phyloP scores from a whole-genome alignment of 2,888 invertebrate species.

The Ectropis crepuscularia region DNA sequence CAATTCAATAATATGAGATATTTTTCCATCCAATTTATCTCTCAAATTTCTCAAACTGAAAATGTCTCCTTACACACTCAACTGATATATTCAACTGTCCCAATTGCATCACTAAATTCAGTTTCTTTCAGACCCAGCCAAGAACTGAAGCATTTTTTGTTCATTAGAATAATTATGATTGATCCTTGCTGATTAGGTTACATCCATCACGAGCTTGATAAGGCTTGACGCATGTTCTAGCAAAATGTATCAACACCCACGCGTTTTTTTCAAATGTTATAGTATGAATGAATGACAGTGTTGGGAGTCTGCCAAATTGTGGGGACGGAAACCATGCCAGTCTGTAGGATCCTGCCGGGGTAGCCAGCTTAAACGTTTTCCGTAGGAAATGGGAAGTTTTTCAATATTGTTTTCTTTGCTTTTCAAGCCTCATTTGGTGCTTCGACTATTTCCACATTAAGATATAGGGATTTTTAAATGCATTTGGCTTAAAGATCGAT shows the following conservation, averaged over 20 bases:
- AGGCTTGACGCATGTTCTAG: conserved; percentile 34
- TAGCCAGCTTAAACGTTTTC: conserved; percentile 15
- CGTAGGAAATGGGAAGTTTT: conserved; percentile 12
- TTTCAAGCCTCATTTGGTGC: background rate
- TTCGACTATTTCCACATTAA: background rate
- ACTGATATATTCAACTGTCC: background rate
- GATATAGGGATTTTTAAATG: too few relatives aligned
- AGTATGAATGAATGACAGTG: conserved; percentile 40
- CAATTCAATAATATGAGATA: too few relatives aligned
- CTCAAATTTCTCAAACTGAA: too few relatives aligned
- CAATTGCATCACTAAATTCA: conserved; percentile 1
- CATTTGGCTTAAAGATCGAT: too few relatives aligned
- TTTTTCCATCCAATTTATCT: too few relatives aligned
- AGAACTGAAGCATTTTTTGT: conserved; percentile 9
- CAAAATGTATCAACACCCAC: conserved; percentile 36
- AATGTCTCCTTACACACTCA: too few relatives aligned
- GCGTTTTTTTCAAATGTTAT: conserved; percentile 31
- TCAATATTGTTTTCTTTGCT: background rate
- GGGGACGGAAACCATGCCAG: conserved; percentile 31
- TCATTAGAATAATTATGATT: conserved; percentile 32
- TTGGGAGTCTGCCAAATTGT: conserved; percentile 38
- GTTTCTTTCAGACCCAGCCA: conserved; percentile 9
- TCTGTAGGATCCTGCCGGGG: conserved; percentile 28
- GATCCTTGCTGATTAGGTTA: conserved; percentile 39
- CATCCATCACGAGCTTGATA: conserved; percentile 40